Conservation (phyloP, 2,888 invertebrate species). For the Aphidoletes aphidimyza region DNA sequence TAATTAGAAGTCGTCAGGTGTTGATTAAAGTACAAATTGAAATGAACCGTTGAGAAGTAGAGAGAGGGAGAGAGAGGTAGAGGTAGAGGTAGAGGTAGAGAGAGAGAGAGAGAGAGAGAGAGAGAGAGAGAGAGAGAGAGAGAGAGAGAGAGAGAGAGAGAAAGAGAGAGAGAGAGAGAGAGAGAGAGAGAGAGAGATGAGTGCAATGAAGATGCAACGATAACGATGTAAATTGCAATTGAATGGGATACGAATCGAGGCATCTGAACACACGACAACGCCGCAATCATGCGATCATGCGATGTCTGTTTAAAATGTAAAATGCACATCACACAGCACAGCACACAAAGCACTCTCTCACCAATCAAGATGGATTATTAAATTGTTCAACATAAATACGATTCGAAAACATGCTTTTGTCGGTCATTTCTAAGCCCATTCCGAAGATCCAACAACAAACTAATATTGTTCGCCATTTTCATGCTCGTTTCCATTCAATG, state of each 20-base stretch:
- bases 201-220: neutral
- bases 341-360: too few species aligned
- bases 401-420: neutral
- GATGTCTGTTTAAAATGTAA: too few species aligned
- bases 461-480: neutral
- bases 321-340: too few species aligned
- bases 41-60: constrained; percentile 12
- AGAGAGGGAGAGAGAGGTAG: neutral
- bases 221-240: constrained; percentile 23
- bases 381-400: neutral
- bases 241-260: neutral
- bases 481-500: too few species aligned
- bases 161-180: neutral
- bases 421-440: neutral
- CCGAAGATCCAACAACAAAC: neutral
- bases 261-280: too few species aligned
- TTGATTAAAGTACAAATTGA: constrained; percentile 53
- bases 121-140: neutral
- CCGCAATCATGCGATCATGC: too few species aligned
- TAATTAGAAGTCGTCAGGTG: constrained; percentile 51
- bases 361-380: neutral
- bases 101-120: neutral
- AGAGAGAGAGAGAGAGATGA: neutral
- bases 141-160: neutral
- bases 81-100: too few species aligned